Evolutionary conservation across 1,140 invertebrate genomes (phyloP).

Genomic region (Holotrichia oblita): DNA sequence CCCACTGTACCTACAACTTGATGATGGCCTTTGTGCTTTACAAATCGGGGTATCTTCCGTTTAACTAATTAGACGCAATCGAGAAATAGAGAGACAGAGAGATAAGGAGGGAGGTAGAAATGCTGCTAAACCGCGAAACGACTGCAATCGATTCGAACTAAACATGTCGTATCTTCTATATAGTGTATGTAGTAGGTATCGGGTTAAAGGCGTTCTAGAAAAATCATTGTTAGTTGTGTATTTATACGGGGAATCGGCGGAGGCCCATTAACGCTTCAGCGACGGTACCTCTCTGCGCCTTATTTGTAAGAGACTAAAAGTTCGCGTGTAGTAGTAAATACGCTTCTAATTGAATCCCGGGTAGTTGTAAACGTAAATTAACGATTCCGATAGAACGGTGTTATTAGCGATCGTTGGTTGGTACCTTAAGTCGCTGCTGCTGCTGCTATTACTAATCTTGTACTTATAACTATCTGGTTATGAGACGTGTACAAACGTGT

Average conservation of each 20-base stretch:
- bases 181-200: neutral
- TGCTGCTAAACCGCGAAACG: neutral
- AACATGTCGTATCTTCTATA: too few relatives aligned
- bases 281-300: conserved; percentile 10
- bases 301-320: conserved; percentile 34
- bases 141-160: neutral
- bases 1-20: too few relatives aligned
- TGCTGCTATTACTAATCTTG: neutral
- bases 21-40: conserved; percentile 21
- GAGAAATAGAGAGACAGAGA: too few relatives aligned
- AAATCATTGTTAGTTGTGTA: neutral
- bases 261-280: neutral
- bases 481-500: too few relatives aligned
- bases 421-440: neutral
- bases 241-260: neutral
- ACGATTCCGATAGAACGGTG: conserved; percentile 18
- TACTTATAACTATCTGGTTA: too few relatives aligned
- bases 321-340: conserved; percentile 31
- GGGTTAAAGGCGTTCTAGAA: neutral
- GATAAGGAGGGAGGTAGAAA: neutral
- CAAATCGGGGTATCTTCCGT: conserved; percentile 20
- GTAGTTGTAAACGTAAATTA: conserved; percentile 36
- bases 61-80: conserved; percentile 8
- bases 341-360: conserved; percentile 32
- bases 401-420: conserved; percentile 3